These are phyloP conservation scores for Aythya baeri DNA, from an alignment of 2,113 vertebrate species.

Conservation along the genomic window DNA sequence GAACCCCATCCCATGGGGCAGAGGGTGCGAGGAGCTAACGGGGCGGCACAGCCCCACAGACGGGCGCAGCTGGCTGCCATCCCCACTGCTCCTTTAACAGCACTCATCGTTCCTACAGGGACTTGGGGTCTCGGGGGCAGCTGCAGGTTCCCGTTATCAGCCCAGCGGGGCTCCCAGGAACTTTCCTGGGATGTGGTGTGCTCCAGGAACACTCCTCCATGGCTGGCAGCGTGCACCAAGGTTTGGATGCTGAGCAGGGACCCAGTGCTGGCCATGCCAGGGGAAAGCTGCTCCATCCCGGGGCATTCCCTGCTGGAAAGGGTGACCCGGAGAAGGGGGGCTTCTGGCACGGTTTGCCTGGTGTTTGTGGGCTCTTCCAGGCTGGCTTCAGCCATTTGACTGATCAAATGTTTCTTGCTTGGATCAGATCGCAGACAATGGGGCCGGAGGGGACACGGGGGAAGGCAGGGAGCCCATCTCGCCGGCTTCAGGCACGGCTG, in stretches of 20 bases:
- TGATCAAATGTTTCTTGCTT: not conserved
- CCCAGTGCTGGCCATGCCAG: not conserved
- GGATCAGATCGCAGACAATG: not conserved
- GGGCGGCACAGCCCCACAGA: not conserved
- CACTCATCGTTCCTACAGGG: not conserved
- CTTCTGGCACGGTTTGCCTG: not conserved
- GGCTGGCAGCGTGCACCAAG: not conserved
- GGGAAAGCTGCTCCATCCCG: not conserved
- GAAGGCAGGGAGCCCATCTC: not conserved
- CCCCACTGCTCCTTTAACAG: not conserved
- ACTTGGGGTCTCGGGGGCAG: not conserved
- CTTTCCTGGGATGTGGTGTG: not conserved
- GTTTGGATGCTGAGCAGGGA: not conserved
- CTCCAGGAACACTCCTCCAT: not conserved
- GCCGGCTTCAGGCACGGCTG: not conserved
- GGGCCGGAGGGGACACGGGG: not conserved
- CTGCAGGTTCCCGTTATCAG: not conserved
- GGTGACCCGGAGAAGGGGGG: not conserved
- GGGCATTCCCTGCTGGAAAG: not conserved
- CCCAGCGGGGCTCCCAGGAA: not conserved
- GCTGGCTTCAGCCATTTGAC: not conserved
- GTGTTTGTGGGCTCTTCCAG: no score
- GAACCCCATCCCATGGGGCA: no score
- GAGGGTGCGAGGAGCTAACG: no score
- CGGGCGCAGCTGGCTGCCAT: rapidly evolving